Conservation (phyloP, 2,797 vertebrate genomes). For the Sebastolobus altivelis region DNA sequence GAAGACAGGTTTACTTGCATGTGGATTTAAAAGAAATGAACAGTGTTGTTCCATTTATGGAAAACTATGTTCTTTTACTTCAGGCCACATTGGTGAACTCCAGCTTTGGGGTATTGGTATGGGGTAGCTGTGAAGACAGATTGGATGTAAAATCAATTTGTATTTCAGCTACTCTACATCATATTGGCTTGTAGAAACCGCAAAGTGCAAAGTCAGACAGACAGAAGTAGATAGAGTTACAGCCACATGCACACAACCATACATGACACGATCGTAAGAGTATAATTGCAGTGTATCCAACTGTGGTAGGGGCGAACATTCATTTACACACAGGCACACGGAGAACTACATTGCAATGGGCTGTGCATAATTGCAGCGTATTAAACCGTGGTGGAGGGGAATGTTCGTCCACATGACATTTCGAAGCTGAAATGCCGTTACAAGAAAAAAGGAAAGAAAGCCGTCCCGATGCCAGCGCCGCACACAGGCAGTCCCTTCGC, state of each 20-base stretch:
- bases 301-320: constrained; percentile 65
- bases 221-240: constrained; percentile 72
- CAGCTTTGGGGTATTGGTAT: constrained; percentile 41
- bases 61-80: constrained; percentile 50
- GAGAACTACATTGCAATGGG: constrained; percentile 64
- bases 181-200: constrained; percentile 60
- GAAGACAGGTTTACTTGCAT: neutral
- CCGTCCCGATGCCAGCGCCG: constrained; percentile 31
- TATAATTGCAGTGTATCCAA: constrained; percentile 66
- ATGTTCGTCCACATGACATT: constrained; percentile 68
- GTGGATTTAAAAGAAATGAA: constrained; percentile 20
- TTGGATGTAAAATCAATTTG: constrained; percentile 77
- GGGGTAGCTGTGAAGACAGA: constrained; percentile 64
- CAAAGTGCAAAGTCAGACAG: constrained; percentile 73
- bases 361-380: constrained; percentile 71
- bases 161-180: constrained; percentile 69
- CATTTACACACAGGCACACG: constrained; percentile 62
- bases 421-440: constrained; percentile 68
- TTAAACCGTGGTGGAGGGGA: constrained; percentile 59
- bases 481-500: constrained; percentile 36
- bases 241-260: constrained; percentile 66
- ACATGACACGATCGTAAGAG: constrained; percentile 65
- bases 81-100: constrained; percentile 29
- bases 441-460: constrained; percentile 29
- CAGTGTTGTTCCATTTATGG: constrained; percentile 37